Evolutionary conservation across 1,140 invertebrate species (phyloP).

Genomic region (Drosophila asahinai): DNA sequence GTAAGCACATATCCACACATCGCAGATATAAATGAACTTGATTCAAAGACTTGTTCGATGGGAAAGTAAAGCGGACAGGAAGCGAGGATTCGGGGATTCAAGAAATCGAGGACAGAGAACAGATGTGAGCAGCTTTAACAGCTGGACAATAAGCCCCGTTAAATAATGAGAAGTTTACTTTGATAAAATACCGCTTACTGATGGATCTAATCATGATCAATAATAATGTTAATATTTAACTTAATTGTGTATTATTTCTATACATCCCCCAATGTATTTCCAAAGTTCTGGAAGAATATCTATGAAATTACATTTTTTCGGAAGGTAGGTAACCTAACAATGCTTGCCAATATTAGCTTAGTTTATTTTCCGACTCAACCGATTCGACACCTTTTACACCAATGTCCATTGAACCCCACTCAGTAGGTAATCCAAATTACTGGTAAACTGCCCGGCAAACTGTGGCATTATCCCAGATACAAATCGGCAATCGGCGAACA

Average conservation of each 20-base stretch:
- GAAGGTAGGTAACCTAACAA: background rate
- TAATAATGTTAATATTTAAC: too few species aligned
- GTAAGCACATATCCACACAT: background rate
- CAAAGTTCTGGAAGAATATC: background rate
- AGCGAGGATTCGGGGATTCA: background rate
- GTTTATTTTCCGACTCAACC: background rate
- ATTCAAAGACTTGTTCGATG: constrained; percentile 6
- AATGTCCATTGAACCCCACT: constrained; percentile 5
- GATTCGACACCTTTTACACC: background rate
- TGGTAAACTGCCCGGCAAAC: constrained; percentile 20
- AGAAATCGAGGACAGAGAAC: constrained; percentile 18
- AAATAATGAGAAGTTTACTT: background rate
- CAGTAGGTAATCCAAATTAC: constrained; percentile 9
- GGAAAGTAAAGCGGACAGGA: constrained; percentile 10
- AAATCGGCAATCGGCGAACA: constrained; percentile 44
- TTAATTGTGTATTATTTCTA: too few species aligned
- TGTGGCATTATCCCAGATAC: constrained; percentile 36
- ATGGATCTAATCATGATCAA: too few species aligned
- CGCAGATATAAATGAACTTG: constrained; percentile 9
- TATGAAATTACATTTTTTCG: background rate
- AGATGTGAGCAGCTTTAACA: constrained; percentile 5
- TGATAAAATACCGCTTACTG: background rate
- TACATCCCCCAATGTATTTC: background rate
- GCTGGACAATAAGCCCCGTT: background rate
- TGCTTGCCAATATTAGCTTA: background rate